Base-by-base conservation (phyloP, 2,113 vertebrate species). In the Psittacula cyanocephala region DNA sequence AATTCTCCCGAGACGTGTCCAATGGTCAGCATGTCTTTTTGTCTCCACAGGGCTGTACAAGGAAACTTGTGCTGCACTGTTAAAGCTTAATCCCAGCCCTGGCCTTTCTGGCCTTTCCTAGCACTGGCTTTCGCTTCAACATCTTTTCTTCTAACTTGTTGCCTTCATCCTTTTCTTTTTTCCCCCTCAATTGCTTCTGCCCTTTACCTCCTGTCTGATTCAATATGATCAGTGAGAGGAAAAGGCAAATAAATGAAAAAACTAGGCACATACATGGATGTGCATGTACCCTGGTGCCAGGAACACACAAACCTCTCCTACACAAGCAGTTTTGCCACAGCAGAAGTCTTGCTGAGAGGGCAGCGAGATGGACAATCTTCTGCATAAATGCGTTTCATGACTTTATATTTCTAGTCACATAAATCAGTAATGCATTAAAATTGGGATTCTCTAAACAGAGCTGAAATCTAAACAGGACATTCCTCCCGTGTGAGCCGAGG, bases 11-110 rank as follows among this genome's bases (percentile, higher is more conserved):
- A 86, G 52, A 88, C 65, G 92, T 0, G 1, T 86, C 67, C 88
- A 75, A 52, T 80, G 86, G 25, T 60, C 80, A 81, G 47, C 31
- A 55, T 8, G 29, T 89, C 80, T 62, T 91, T 91, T 95, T 88
- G 85, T 95, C 71, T 96, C 68, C 49, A 31, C 17, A 35, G 60
- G 23, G 39, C 82, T 96, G 77, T 64, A 78, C 69, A 81, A 72
- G 24, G 74, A 78, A 95, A 76, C 29, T 47, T 65, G 35, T 70
- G n/a, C 55, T 77, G 28, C 86, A 77, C 37, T 74, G 25, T n/a
- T 89, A 71, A 67, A 68, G 33, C 55, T 60, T 75, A 23, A 74
- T 44, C 31, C 65, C 49, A 47, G 3, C 20, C 5, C 17, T 78
- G 60, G 37, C 29, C 52, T 82, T 72, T 60, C 59, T n/a, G 59